phyloP scores from a whole-genome alignment of 2,797 vertebrate genomes.

The Helicolenus hilgendorfi region DNA sequence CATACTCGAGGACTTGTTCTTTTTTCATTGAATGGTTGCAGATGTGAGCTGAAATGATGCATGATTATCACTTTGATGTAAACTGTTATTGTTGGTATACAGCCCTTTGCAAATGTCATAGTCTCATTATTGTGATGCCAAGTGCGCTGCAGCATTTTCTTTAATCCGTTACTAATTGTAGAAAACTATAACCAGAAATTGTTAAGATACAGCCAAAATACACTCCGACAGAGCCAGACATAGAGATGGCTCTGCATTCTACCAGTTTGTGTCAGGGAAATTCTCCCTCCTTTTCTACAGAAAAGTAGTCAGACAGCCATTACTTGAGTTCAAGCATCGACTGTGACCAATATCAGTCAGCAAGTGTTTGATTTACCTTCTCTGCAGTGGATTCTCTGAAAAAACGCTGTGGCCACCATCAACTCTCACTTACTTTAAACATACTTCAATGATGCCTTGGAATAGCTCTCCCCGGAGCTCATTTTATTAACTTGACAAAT shows the following conservation, averaged over 20 bases:
- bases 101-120: not conserved
- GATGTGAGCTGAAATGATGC: not conserved
- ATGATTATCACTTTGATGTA: not conserved
- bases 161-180: not conserved
- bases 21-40: not conserved
- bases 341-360: conserved; percentile 45
- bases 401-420: conserved; percentile 38
- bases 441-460: conserved; percentile 62
- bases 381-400: conserved; percentile 32
- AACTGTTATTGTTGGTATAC: not conserved
- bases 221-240: not conserved
- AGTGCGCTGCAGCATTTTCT: not conserved
- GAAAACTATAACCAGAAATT: not conserved
- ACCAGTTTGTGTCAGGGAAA: not conserved
- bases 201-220: not conserved
- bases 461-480: conserved; percentile 75
- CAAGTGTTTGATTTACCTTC: conserved; percentile 53
- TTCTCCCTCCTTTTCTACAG: not conserved
- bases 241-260: not conserved
- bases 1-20: not conserved
- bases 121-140: not conserved
- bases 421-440: conserved; percentile 67
- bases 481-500: conserved; percentile 85
- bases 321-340: conserved; percentile 22
- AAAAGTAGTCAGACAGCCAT: conserved; percentile 33